A percentile compares a stretch with the other conserved stretches of the same genome.
Evolutionary conservation across 2,888 invertebrate species (phyloP).

Genomic region (Prosopocoilus inquinatus): DNA sequence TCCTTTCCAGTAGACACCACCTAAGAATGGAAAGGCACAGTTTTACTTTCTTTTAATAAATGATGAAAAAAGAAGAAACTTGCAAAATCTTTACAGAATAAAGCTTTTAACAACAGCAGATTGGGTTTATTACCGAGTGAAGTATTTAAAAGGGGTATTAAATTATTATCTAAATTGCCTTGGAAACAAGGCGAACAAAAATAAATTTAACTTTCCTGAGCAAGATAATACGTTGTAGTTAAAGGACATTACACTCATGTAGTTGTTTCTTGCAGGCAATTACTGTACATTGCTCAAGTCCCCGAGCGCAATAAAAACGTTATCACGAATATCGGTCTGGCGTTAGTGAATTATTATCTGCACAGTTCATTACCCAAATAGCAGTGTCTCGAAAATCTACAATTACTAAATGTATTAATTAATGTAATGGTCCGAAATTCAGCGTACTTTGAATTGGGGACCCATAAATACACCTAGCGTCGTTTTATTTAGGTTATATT

Average conservation of each 20-base stretch:
- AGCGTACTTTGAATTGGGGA: conserved; percentile 8
- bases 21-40: no score
- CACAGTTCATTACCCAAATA: conserved; percentile 27
- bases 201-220: no score
- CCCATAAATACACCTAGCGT: conserved; percentile 15
- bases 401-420: conserved; percentile 38
- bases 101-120: no score
- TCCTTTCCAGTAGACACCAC: no score
- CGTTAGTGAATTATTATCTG: conserved; percentile 19
- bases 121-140: no score
- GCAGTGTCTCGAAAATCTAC: conserved; percentile 32
- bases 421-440: conserved; percentile 26
- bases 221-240: background rate
- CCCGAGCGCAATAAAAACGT: conserved; percentile 2
- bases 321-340: conserved; percentile 5
- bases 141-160: no score
- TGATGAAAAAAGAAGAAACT: no score
- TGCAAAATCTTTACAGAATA: no score
- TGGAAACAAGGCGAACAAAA: no score
- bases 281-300: conserved; percentile 2
- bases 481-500: conserved; percentile 9
- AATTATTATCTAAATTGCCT: no score
- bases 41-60: no score
- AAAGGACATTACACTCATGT: background rate
- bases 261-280: conserved; percentile 4